phyloP scores from a whole-genome alignment of 2,113 vertebrate species.

The Halcyon senegalensis region DNA sequence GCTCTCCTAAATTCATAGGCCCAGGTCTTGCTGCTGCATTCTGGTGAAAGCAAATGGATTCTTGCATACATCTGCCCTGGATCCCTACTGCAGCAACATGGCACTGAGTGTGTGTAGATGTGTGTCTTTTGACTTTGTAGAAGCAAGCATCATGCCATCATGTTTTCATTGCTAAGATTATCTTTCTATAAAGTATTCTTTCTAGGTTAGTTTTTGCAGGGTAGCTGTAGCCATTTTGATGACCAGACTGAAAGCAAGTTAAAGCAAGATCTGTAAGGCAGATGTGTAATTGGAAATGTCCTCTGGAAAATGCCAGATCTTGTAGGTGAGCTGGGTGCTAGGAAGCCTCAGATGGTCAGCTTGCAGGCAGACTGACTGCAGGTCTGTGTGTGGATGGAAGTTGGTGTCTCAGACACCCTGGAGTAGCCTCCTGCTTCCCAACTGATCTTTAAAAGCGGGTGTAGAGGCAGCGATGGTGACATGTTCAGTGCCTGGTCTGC shows the following conservation, averaged over 20 bases:
- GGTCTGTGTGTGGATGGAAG: not conserved
- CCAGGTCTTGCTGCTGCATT: not conserved
- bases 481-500: not conserved
- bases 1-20: not conserved
- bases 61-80: not conserved
- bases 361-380: not conserved
- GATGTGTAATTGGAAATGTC: not conserved
- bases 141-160: not conserved
- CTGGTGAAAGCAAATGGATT: not conserved
- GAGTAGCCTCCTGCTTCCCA: not conserved
- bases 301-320: not conserved
- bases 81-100: accelerated
- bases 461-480: not conserved
- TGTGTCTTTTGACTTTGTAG: not conserved
- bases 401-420: not conserved
- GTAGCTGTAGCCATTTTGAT: not conserved
- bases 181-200: not conserved
- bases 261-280: not conserved
- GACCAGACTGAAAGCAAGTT: not conserved
- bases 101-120: not conserved
- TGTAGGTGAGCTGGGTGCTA: not conserved
- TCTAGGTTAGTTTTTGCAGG: not conserved
- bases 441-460: not conserved
- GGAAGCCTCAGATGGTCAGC: not conserved
- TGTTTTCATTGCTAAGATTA: not conserved